Conservation (phyloP, 2,888 invertebrate species). For the Notodonta dromedarius region DNA sequence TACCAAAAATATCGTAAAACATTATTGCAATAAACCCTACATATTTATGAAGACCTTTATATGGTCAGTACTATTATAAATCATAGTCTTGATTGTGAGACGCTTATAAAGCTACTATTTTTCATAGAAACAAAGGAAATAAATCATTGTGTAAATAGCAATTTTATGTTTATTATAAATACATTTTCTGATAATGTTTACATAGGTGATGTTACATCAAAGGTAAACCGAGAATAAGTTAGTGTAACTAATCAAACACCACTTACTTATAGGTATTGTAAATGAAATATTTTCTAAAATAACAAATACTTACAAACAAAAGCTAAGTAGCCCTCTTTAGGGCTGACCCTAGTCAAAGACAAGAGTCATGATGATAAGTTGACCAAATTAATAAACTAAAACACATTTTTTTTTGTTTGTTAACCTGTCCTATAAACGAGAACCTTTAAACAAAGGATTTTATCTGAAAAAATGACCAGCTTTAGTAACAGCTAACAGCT, state of each 20-base stretch:
- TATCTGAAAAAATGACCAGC: too few relatives aligned
- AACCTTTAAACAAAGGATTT: too few relatives aligned
- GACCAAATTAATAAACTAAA: too few relatives aligned
- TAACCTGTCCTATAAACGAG: too few relatives aligned
- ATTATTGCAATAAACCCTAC: slow-evolving; percentile 17
- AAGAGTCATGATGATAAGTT: too few relatives aligned
- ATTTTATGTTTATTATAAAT: slow-evolving; percentile 41
- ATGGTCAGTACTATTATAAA: slow-evolving; percentile 30
- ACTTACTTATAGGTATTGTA: too few relatives aligned
- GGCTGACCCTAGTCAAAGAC: too few relatives aligned
- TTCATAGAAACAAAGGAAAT: slow-evolving; percentile 43
- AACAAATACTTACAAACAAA: too few relatives aligned
- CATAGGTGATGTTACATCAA: slow-evolving; percentile 30
- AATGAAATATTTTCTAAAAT: too few relatives aligned
- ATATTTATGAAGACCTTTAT: slow-evolving; percentile 31
- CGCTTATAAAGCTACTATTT: slow-evolving; percentile 37
- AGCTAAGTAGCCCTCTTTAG: too few relatives aligned
- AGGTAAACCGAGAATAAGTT: not conserved
- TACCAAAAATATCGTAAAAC: slow-evolving; percentile 23
- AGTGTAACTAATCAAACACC: not conserved
- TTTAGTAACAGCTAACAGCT: too few relatives aligned
- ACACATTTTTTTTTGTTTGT: too few relatives aligned
- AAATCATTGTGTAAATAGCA: slow-evolving; percentile 36
- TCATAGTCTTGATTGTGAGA: slow-evolving; percentile 16
- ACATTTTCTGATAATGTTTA: slow-evolving; percentile 28